Evolutionary conservation across 2,113 vertebrate genomes (phyloP).

Genomic region (Propithecus coquereli): DNA sequence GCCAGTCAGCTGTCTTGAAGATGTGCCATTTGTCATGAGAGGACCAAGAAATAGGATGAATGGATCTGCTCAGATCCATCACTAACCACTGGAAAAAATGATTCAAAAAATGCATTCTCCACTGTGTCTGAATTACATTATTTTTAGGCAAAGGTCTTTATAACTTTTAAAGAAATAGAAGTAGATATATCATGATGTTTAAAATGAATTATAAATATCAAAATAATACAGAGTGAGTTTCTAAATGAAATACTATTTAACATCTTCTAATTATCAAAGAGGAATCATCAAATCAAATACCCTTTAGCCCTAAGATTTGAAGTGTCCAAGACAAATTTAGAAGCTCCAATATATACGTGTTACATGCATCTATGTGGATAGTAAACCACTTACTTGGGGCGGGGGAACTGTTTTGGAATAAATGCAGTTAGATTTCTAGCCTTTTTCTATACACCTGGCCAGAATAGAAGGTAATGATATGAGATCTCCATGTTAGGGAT

Average conservation of each 20-base stretch:
- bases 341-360: neutral
- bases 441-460: neutral
- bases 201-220: conserved; percentile 17
- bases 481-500: neutral
- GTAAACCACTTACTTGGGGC: neutral
- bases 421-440: neutral
- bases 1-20: conserved; percentile 48
- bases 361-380: neutral
- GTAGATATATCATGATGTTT: neutral
- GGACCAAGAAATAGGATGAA: neutral
- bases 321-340: neutral
- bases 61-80: conserved; percentile 27
- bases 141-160: conserved; percentile 2
- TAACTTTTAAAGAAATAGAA: conserved; percentile 10
- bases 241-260: neutral
- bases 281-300: neutral
- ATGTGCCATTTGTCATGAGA: conserved; percentile 30
- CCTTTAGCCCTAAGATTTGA: neutral
- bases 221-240: conserved; percentile 21
- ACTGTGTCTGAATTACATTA: neutral
- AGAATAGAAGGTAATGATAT: neutral
- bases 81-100: neutral
- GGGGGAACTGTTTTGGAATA: neutral
- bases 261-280: conserved; percentile 6
- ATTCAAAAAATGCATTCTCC: neutral